Percentiles rank a stretch among this genome's conserved stretches.
Evolutionary conservation across 2,888 invertebrate genomes (phyloP).

Genomic region (Pristionchus maxplancki): DNA sequence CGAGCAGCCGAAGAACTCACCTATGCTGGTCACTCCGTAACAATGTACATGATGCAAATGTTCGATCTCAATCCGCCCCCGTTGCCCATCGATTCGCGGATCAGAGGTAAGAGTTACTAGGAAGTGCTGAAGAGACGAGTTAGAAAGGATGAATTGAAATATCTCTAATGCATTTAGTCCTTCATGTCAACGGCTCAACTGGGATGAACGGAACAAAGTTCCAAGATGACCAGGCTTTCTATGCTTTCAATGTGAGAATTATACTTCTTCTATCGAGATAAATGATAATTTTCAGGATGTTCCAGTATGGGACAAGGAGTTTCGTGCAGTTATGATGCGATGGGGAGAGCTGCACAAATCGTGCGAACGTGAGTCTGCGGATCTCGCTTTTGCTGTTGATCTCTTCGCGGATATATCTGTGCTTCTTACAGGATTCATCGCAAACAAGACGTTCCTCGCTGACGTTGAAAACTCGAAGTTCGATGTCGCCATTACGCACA

Average conservation of each 20-base stretch:
- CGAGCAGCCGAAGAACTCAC: background rate
- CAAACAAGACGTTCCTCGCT: background rate
- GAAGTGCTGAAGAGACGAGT: too few species aligned
- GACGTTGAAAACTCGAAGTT: background rate
- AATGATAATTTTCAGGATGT: background rate
- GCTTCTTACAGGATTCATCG: slow-evolving; percentile 2
- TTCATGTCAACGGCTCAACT: background rate
- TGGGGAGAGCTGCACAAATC: background rate
- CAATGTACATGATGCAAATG: slow-evolving; percentile 35
- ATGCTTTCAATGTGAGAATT: background rate
- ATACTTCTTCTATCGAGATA: too few species aligned
- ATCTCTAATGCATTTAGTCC: background rate
- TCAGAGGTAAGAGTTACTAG: background rate
- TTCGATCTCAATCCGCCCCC: background rate
- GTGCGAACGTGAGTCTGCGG: background rate
- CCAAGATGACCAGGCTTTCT: background rate
- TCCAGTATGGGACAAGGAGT: background rate
- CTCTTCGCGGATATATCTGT: too few species aligned
- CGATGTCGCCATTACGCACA: background rate
- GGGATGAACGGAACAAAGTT: background rate
- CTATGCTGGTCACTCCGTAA: background rate
- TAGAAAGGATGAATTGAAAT: background rate
- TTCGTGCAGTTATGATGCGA: background rate
- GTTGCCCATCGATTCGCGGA: background rate
- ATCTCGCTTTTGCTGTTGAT: background rate